Evolutionary conservation across 2,888 invertebrate genomes (phyloP), one percentile per base, ranked within the genome.

Genomic region (Podotricha telesiphe): DNA sequence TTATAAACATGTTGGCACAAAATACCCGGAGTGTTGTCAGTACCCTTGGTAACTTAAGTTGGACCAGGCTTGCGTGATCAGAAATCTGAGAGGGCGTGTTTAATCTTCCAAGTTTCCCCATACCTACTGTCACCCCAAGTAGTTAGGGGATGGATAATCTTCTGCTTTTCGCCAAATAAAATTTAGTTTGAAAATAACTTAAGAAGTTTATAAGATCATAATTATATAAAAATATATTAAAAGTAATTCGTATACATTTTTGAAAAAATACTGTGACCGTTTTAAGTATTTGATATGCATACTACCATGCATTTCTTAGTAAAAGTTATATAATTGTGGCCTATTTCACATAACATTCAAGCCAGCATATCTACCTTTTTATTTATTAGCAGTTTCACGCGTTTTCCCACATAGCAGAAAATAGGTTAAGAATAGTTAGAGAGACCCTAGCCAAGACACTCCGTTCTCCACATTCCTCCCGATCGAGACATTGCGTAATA

Each of bases 51-150:
- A 65, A 70, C 65, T 65, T 62, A 67, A 70, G 67, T 65, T 62
- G 59, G 67, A 59, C 68, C 71, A 69, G 71, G 34, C 66, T 69
- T 68, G 68, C 75, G 72, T 75, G 76, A 75, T 74, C 73, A 74
- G 74, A 76, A 76, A 71, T 68, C 70, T 69, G 70, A 73, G 68
- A 64, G 65, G 69, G 69, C 67, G 67, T 66, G 67, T 73, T 73
- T 73, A 74, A 74, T 74, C 70, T 76, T 65, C 56, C 65, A 69
- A 74, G 48, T 73, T 74, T 70, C 63, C 62, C 65, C 50, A 65
- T 68, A 72, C 69, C 65, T 56, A 66, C 53, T 63, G 70, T 67
- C 65, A 61, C 70, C 66, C 64, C 53, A 63, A 70, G 68, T 70
- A 69, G 55, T 61, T 67, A 40, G 51, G 47, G 63, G 68, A 69